Conservation (phyloP, 2,888 invertebrate genomes). For the Dexiosoma caninum region DNA sequence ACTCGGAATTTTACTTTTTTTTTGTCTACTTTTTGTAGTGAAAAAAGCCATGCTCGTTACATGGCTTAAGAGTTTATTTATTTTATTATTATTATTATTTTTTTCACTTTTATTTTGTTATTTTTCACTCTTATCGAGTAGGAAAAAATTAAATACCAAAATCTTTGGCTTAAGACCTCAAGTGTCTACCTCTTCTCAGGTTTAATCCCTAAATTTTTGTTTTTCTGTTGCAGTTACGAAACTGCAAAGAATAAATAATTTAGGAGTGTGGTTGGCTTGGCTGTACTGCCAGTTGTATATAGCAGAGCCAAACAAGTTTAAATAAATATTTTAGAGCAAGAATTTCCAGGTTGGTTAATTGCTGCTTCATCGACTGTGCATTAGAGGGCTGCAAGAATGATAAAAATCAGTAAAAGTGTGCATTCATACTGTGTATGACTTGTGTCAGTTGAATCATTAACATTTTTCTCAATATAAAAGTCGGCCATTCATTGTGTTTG, state of each 20-base stretch:
- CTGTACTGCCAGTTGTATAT: constrained; percentile 3
- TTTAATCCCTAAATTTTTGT: constrained; percentile 44
- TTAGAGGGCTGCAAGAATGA: no score
- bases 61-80: constrained; percentile 28
- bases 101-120: not conserved
- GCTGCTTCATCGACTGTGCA: constrained; percentile 37
- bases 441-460: no score
- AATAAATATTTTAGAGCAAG: constrained; percentile 34
- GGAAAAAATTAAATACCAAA: constrained; percentile 45
- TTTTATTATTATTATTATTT: constrained; percentile 24
- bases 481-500: no score
- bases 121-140: not conserved
- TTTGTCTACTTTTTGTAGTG: not conserved
- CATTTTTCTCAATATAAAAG: no score
- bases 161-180: constrained; percentile 48
- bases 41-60: not conserved
- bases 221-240: not conserved
- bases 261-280: constrained; percentile 28
- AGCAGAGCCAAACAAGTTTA: not conserved
- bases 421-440: no score
- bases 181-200: constrained; percentile 51
- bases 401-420: no score
- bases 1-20: not conserved
- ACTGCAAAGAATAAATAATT: constrained; percentile 9
- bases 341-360: constrained; percentile 53